phyloP scores from a whole-genome alignment of 2,113 vertebrate species.

The Odocoileus hemionus region DNA sequence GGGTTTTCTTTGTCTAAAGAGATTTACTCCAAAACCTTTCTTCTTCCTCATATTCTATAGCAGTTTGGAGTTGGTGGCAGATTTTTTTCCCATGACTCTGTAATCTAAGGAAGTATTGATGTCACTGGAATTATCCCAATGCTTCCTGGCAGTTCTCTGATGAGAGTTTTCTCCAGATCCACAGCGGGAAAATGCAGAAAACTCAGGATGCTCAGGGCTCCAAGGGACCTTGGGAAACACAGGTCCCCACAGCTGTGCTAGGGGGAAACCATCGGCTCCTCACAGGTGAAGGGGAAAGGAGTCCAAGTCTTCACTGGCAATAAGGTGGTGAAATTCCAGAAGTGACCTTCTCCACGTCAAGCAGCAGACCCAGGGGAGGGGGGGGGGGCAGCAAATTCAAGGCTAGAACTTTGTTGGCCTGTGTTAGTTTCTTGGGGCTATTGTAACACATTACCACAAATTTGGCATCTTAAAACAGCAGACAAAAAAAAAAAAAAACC shows the following conservation, averaged over 20 bases:
- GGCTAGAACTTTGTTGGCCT: neutral
- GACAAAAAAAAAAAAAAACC: too few species aligned
- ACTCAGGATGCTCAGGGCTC: neutral
- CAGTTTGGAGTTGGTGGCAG: neutral
- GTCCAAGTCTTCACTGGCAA: neutral
- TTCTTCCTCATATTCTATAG: neutral
- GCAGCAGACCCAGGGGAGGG: neutral
- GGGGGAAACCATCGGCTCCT: neutral
- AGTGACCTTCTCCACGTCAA: neutral
- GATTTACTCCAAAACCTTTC: neutral
- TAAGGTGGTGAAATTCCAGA: neutral
- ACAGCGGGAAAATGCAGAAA: neutral
- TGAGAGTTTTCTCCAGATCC: neutral
- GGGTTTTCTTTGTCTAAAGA: neutral
- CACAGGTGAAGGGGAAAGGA: neutral
- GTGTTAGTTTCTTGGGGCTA: too few species aligned
- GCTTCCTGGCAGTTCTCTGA: neutral
- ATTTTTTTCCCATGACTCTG: neutral
- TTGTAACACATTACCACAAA: accelerated
- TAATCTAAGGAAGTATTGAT: neutral
- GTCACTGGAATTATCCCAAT: neutral
- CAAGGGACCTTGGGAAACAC: neutral
- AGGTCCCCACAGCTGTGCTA: neutral
- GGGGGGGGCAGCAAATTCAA: too few species aligned
- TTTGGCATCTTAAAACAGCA: neutral